Base-by-base conservation (phyloP, 1,140 invertebrate genomes). In the Dreissena polymorpha region DNA sequence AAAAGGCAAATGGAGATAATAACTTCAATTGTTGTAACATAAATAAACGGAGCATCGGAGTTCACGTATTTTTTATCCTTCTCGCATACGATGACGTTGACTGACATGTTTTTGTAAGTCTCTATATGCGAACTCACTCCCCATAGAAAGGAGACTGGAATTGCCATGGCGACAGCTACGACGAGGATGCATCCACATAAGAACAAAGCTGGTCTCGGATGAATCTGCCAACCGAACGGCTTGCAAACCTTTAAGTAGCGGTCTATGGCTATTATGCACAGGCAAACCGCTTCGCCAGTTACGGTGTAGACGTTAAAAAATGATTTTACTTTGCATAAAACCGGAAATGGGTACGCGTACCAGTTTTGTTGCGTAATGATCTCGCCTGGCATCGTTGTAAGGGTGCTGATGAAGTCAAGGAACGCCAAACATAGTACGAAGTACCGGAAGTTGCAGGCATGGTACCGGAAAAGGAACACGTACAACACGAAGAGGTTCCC, bases 331-430 rank as follows among this genome's bases (percentile, higher is more conserved):
- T 89, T 86, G 57, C 88, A 89, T 27, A 86, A n/a, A 39, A 70
- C 25, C 12, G 64, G 60, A 3, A 57, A n/a, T 1, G 79, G 84
- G 81, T 88, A 89, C 0, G 80, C 87, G 86, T 88, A 89, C 84
- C 87, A 88, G 69, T 83, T 73, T 1, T 71, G 51, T 65, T 88
- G 86, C 67, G 88, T 87, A 0, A 88, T 63, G 16, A 88, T 86
- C 67, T 89, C 88, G 18, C 86, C 87, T 16, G 87, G 88, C 39
- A 89, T 89, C 23, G 84, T 85, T 0, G 87, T 81, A 23, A 81
- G 57, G 63, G 86, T 86, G 73, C 85, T 87, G n/a, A 85, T 68
- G 7, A 89, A 57, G 72, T 89, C 88, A 53, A 85, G 79, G 10
- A 86, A 49, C 8, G 86, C 86, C 57, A 89, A 69, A 18, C 83